phyloP scores from a whole-genome alignment of 1,140 invertebrate genomes.

The Lamellibrachia luymesi region DNA sequence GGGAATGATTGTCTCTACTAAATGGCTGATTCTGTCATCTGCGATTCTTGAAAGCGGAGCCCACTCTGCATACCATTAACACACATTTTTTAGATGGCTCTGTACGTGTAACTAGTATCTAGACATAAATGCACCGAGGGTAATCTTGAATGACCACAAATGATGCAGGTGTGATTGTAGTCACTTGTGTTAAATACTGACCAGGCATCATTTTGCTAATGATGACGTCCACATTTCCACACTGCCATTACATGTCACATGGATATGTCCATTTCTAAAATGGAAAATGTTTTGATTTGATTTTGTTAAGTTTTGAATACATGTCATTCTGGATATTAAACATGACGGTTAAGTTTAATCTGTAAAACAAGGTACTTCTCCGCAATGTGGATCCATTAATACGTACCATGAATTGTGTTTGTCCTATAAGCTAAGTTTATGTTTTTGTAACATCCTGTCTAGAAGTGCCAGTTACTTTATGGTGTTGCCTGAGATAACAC shows the following conservation, averaged over 20 bases:
- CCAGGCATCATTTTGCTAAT: too few relatives aligned
- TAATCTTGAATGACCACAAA: background rate
- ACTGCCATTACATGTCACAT: too few relatives aligned
- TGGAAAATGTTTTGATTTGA: background rate
- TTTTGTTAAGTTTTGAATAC: background rate
- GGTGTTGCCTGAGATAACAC: too few relatives aligned
- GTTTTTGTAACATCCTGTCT: background rate
- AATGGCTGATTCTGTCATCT: too few relatives aligned
- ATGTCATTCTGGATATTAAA: too few relatives aligned
- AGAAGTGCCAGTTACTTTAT: background rate
- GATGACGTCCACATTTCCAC: too few relatives aligned
- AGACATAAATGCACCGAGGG: background rate
- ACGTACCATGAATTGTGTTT: background rate
- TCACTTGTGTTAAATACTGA: too few relatives aligned
- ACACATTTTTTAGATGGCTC: background rate
- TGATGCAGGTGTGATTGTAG: background rate
- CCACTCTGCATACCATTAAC: too few relatives aligned
- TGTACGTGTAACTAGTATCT: background rate
- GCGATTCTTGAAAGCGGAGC: too few relatives aligned
- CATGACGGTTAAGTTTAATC: background rate
- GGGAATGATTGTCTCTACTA: too few relatives aligned
- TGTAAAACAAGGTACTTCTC: background rate
- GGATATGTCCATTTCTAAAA: too few relatives aligned
- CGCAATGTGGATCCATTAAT: too few relatives aligned
- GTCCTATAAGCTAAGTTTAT: background rate